Conservation (phyloP, 1,140 invertebrate species). For the Cecropterus lyciades region DNA sequence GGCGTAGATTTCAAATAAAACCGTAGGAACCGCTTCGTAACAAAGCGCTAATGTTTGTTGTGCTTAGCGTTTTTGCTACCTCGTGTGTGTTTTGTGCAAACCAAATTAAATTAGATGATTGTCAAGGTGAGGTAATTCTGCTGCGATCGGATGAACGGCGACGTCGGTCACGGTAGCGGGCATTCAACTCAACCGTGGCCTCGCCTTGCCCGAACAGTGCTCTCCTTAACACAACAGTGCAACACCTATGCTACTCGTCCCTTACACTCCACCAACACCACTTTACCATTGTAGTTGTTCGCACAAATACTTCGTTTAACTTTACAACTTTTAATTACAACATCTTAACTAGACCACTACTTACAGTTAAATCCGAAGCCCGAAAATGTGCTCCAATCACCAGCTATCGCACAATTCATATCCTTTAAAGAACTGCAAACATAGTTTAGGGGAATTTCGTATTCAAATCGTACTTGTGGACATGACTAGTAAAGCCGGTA, state of each 20-base stretch:
- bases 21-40: conserved; percentile 30
- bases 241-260: conserved; percentile 29
- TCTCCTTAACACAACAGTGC: conserved; percentile 48
- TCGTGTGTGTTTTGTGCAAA: conserved; percentile 20
- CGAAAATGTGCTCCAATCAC: conserved; percentile 39
- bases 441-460: conserved; percentile 72
- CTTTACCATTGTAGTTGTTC: conserved; percentile 39
- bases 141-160: conserved; percentile 65
- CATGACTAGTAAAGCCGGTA: conserved; percentile 67
- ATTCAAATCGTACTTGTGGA: conserved; percentile 75
- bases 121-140: conserved; percentile 70
- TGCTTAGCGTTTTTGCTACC: conserved; percentile 7
- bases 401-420: conserved; percentile 47
- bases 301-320: conserved; percentile 40
- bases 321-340: conserved; percentile 31
- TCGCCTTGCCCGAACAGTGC: conserved; percentile 50
- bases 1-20: conserved; percentile 38
- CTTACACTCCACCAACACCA: conserved; percentile 13
- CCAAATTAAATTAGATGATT: conserved; percentile 66
- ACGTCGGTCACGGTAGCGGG: conserved; percentile 60
- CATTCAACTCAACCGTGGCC: conserved; percentile 74
- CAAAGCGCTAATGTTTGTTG: conserved; percentile 15
- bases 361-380: conserved; percentile 40
- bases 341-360: conserved; percentile 25
- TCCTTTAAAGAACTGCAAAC: conserved; percentile 57